Base-by-base conservation (phyloP, 2,797 vertebrate species). In the Eospalax fontanierii region DNA sequence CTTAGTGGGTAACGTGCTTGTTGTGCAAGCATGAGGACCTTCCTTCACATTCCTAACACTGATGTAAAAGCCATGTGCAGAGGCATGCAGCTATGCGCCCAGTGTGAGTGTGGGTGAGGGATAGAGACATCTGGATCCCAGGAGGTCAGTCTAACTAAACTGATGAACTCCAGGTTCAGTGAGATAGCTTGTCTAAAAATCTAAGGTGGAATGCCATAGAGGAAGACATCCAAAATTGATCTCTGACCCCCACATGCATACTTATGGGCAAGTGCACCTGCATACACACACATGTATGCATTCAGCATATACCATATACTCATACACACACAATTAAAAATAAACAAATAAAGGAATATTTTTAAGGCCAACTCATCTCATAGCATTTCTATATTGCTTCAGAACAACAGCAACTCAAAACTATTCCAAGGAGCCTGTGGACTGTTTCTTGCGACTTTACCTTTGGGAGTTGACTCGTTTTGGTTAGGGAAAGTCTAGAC, bases 311-410 rank as follows among this genome's bases (percentile, higher is more conserved):
- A 43, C 30, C 7, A 63, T 38, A 82, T 35, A 65, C 38, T 6
- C 9, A 66, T 6, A 10, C 24, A 5, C 6, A 30, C 63, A 8
- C 26, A 82, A 14, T 28, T 81, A 40, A 43, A 81, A 81, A 21
- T 63, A 38, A 65, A 22, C 21, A 28, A 70, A 86, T 35, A 81
- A 84, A 84, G 59, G 28, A 87, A 81, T 43, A 92, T 78, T 33
- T 92, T 57, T 82, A 94, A 90, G 40, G 28, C 14, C 14, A 74
- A n/a, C 21, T 95, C 86, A 85, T 84, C 57, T 38, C n/a, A 74
- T 50, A 57, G 26, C 9, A 68, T 30, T 82, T 76, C 33, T 54
- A 7, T 74, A 63, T 16, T 84, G 14, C 8, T n/a, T 81, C 63
- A 78, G 38, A 74, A 89, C 15, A 76, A 61, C 1, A 57, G 70